Percentiles rank a stretch among this genome's conserved stretches.
phyloP scores from a whole-genome alignment of 2,797 vertebrate species.

The Rhinophrynus dorsalis region DNA sequence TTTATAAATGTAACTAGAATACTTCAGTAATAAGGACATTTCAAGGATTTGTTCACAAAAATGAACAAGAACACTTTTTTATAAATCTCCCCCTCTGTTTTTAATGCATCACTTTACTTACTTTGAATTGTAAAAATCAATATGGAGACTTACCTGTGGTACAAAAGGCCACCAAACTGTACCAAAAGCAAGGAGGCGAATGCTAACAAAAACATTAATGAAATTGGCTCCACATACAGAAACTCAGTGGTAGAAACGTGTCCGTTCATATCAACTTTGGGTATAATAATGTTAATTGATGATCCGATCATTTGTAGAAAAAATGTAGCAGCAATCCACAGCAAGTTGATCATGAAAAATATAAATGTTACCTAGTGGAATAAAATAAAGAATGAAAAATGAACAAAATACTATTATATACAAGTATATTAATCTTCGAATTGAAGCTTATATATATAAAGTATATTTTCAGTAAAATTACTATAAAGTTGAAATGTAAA shows the following conservation, averaged over 20 bases:
- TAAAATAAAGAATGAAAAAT: not conserved
- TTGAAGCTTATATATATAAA: too few relatives aligned
- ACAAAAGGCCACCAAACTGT: conserved; percentile 58
- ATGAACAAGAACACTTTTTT: too few relatives aligned
- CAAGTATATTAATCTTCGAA: too few relatives aligned
- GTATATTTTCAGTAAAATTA: too few relatives aligned
- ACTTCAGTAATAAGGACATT: too few relatives aligned
- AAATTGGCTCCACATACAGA: conserved; percentile 72
- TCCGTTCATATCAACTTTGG: conserved; percentile 3
- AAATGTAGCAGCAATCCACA: conserved; percentile 81
- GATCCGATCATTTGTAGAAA: conserved; percentile 77
- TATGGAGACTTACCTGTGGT: conserved; percentile 27
- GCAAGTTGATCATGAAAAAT: conserved; percentile 78
- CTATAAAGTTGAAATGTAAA: too few relatives aligned
- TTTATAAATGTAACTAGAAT: too few relatives aligned
- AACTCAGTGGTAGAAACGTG: conserved; percentile 64
- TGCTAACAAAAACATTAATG: conserved; percentile 79
- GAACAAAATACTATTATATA: too few relatives aligned
- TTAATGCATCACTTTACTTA: too few relatives aligned
- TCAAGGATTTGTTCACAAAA: too few relatives aligned
- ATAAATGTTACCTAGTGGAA: conserved; percentile 72
- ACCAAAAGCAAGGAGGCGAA: conserved; percentile 71
- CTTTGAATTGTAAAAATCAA: too few relatives aligned
- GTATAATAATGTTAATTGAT: conserved; percentile 66
- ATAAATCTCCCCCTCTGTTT: too few relatives aligned